These are phyloP conservation scores for Sebastes fasciatus DNA, from an alignment of 2,113 vertebrate genomes.

Conservation along the genomic window DNA sequence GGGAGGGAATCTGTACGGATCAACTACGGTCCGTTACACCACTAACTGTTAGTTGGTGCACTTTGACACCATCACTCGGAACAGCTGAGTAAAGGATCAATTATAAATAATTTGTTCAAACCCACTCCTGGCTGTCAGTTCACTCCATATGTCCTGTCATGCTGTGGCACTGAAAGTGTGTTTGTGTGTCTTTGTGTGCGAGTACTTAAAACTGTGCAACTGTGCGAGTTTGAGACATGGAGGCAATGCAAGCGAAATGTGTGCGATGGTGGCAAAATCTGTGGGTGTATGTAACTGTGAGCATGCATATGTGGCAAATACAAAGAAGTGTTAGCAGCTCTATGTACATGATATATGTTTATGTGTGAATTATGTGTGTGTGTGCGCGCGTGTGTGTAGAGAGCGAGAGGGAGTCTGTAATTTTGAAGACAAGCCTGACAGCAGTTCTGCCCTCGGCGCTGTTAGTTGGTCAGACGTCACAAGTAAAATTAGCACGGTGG, in stretches of 20 bases:
- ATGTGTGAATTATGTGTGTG: not conserved
- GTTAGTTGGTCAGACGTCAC: conserved; percentile 55
- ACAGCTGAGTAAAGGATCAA: conserved; percentile 31
- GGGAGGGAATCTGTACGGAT: too few relatives aligned
- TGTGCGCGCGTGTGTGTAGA: not conserved
- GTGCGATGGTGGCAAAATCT: not conserved
- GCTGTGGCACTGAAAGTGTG: not conserved
- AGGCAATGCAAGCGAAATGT: not conserved
- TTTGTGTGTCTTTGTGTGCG: not conserved
- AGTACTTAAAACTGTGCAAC: not conserved
- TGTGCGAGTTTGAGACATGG: not conserved
- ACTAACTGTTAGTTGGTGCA: not conserved
- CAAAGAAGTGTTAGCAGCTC: not conserved
- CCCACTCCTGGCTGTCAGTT: conserved; percentile 23
- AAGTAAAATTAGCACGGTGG: conserved; percentile 59
- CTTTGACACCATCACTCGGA: conserved; percentile 13
- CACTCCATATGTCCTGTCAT: conserved; percentile 18
- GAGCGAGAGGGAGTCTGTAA: conserved; percentile 8
- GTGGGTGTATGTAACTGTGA: not conserved
- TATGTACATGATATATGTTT: not conserved
- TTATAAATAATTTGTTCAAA: conserved; percentile 12
- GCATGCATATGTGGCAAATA: not conserved
- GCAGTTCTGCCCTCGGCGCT: conserved; percentile 33
- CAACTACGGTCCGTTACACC: too few relatives aligned
- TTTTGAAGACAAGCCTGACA: conserved; percentile 47